These are phyloP conservation scores for Octonoba sinensis DNA, from an alignment of 2,888 invertebrate genomes.

Conservation along the genomic window DNA sequence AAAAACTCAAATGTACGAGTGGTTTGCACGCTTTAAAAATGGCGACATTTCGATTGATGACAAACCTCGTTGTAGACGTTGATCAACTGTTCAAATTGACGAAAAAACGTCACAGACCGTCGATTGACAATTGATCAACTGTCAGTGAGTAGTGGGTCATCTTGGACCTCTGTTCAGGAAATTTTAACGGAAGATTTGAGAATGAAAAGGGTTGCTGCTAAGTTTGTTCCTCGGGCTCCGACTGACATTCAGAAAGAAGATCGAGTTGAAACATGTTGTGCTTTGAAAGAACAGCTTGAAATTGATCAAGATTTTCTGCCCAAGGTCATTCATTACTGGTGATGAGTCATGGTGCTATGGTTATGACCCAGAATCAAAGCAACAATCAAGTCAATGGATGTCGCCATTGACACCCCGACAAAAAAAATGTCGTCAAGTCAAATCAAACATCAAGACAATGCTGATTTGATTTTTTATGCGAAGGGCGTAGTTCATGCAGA, in stretches of 20 bases:
- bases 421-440: not conserved
- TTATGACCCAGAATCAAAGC: not conserved
- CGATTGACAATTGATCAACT: too few species aligned
- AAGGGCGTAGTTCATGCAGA: too few species aligned
- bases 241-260: not conserved
- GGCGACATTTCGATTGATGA: too few species aligned
- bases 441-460: constrained; percentile 3
- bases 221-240: not conserved
- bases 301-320: not conserved
- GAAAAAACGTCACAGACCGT: too few species aligned
- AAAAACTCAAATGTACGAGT: too few species aligned
- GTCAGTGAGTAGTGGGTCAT: too few species aligned
- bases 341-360: too few species aligned
- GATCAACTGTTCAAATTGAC: too few species aligned
- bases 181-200: constrained; percentile 4
- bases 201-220: not conserved
- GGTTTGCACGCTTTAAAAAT: too few species aligned
- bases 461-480: not conserved
- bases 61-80: too few species aligned
- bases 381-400: not conserved
- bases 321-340: not conserved
- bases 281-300: not conserved
- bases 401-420: not conserved
- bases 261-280: not conserved
- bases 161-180: not conserved